Conservation (phyloP, 2,888 invertebrate species). For the Sericinus montela region DNA sequence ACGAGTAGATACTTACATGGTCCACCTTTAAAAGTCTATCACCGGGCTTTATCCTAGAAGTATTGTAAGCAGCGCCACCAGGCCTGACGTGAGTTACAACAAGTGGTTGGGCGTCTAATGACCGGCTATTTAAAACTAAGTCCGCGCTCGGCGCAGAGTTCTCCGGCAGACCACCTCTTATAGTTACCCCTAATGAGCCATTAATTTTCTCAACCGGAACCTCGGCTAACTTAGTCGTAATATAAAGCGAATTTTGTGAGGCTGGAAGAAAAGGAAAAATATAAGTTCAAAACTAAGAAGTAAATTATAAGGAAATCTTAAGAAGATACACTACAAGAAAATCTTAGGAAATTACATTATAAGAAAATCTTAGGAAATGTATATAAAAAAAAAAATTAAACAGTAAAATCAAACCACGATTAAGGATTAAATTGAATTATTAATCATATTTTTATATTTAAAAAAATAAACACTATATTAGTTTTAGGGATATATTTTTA, state of each 20-base stretch:
- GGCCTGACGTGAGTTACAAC: conserved; percentile 93
- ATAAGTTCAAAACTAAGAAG: too few species aligned
- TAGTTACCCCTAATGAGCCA: conserved; percentile 92
- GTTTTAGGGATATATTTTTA: too few species aligned
- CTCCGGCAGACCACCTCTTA: conserved; percentile 87
- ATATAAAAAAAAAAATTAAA: too few species aligned
- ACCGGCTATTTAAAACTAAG: conserved; percentile 78
- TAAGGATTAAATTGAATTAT: too few species aligned
- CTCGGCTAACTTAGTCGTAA: conserved; percentile 88
- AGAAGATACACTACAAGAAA: too few species aligned
- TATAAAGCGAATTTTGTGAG: conserved; percentile 86
- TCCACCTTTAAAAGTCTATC: conserved; percentile 94
- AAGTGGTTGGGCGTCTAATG: conserved; percentile 83
- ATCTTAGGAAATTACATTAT: too few species aligned
- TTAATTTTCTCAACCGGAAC: conserved; percentile 89
- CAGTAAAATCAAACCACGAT: too few species aligned
- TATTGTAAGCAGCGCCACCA: conserved; percentile 93
- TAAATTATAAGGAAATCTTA: too few species aligned
- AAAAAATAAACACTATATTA: too few species aligned
- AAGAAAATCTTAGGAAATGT: too few species aligned
- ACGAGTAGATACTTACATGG: conserved; percentile 83
- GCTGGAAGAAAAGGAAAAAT: conserved; percentile 42
- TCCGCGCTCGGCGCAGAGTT: conserved; percentile 79
- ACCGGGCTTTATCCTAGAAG: conserved; percentile 93
- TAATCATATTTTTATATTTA: too few species aligned